Conservation (phyloP, 35 echinoderm and acorn worm species). For the Ophiothrix spiculata region DNA sequence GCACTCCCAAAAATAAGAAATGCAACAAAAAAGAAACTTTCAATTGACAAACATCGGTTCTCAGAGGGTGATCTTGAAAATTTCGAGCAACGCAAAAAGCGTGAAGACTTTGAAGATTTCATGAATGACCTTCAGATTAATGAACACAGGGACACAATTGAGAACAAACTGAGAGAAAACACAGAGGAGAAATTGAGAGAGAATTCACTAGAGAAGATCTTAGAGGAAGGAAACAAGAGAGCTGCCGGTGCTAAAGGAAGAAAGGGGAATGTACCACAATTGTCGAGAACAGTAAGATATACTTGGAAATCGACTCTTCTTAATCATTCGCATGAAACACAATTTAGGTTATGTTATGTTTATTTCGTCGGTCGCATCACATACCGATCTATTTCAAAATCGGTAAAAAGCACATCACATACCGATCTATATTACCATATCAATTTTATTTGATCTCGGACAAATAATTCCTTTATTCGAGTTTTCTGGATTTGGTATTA, state of each 20-base stretch:
- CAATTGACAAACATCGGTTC: neutral
- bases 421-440: no score
- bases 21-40: neutral
- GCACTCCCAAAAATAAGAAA: neutral
- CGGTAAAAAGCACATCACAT: no score
- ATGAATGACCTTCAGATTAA: conserved; percentile 63
- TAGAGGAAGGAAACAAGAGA: conserved; percentile 4
- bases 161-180: conserved; percentile 13
- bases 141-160: conserved; percentile 11
- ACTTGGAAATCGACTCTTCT: no score
- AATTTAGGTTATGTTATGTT: no score
- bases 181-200: neutral
- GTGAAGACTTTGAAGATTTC: conserved; percentile 89
- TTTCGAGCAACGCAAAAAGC: conserved; percentile 74
- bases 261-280: neutral
- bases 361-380: no score
- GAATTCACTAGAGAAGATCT: neutral
- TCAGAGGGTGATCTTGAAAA: conserved; percentile 49
- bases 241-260: neutral
- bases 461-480: no score
- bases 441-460: no score
- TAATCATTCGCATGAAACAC: no score
- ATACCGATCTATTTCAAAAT: no score
- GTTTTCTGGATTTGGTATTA: no score
- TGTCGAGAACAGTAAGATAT: neutral